Percentiles rank a stretch among this genome's conserved stretches.
phyloP scores from a whole-genome alignment of 1,140 invertebrate species.

The Trichogramma pretiosum region DNA sequence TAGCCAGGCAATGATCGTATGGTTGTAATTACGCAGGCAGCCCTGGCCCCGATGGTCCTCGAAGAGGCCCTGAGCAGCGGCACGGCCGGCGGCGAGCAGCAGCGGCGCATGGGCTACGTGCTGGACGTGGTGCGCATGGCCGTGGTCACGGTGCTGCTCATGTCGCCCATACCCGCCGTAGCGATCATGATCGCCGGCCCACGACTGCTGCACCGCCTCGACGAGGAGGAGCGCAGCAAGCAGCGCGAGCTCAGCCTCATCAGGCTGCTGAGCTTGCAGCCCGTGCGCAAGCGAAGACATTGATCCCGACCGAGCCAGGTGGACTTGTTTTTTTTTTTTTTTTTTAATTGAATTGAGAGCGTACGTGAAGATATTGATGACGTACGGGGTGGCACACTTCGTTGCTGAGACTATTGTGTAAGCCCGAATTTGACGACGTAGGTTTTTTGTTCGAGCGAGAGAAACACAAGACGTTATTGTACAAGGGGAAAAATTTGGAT shows the following conservation, averaged over 20 bases:
- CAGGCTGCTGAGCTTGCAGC: conserved; percentile 28
- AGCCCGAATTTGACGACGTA: too few species aligned
- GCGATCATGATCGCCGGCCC: conserved; percentile 35
- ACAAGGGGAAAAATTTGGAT: too few species aligned
- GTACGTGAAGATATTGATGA: too few species aligned
- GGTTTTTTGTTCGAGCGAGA: too few species aligned
- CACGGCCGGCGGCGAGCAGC: too few species aligned
- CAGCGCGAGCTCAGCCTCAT: conserved; percentile 30
- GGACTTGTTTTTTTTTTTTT: too few species aligned
- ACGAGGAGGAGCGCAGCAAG: conserved; percentile 25
- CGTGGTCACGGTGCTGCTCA: conserved; percentile 32
- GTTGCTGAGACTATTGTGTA: too few species aligned
- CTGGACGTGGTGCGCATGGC: conserved; percentile 33
- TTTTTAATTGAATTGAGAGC: too few species aligned
- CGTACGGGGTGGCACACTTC: too few species aligned
- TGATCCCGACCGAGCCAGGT: background rate
- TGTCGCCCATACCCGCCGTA: conserved; percentile 34
- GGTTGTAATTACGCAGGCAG: conserved; percentile 26
- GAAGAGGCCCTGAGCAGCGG: conserved; percentile 26
- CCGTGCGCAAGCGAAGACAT: conserved; percentile 18
- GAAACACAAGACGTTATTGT: too few species aligned
- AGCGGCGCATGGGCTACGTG: conserved; percentile 26
- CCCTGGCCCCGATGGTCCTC: conserved; percentile 33
- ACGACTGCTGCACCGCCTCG: conserved; percentile 28
- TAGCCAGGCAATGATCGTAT: background rate